Evolutionary conservation across 2,888 invertebrate species (phyloP).

Genomic region (Pandemis corylana): DNA sequence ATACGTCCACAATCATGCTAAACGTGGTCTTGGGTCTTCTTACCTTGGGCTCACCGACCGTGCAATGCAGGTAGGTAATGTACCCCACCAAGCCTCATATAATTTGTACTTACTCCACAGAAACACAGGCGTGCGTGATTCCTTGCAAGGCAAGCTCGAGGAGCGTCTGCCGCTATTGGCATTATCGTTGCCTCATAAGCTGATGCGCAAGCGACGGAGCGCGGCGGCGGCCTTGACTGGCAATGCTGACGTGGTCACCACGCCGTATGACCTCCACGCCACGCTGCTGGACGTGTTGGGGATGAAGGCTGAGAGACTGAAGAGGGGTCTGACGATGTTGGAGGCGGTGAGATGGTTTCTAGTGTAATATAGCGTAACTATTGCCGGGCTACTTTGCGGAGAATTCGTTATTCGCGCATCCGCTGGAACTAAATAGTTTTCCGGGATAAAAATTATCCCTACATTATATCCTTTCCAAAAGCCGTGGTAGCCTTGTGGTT

Average conservation of each 20-base stretch:
- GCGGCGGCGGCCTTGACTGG: slow-evolving; percentile 86
- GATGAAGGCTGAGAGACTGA: slow-evolving; percentile 74
- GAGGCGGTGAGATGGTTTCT: slow-evolving; percentile 78
- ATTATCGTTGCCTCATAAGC: slow-evolving; percentile 89
- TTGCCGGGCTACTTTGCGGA: background rate
- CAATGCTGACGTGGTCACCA: slow-evolving; percentile 89
- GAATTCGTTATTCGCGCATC: too few relatives aligned
- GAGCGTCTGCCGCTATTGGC: slow-evolving; percentile 95
- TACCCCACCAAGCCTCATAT: too few relatives aligned
- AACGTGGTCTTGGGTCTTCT: too few relatives aligned
- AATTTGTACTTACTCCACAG: too few relatives aligned
- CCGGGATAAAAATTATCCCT: too few relatives aligned
- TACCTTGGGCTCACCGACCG: too few relatives aligned
- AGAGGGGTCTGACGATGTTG: slow-evolving; percentile 86
- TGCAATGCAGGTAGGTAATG: too few relatives aligned
- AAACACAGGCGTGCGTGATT: slow-evolving; percentile 85
- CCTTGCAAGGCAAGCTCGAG: slow-evolving; percentile 96
- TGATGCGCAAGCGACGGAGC: slow-evolving; percentile 85
- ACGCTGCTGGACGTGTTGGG: slow-evolving; percentile 90
- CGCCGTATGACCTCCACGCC: slow-evolving; percentile 95
- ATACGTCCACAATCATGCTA: too few relatives aligned
- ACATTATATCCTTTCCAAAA: too few relatives aligned
- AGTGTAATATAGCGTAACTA: background rate
- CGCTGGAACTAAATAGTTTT: too few relatives aligned
- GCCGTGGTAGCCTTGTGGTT: too few relatives aligned